Evolutionary conservation across 2,797 vertebrate genomes (phyloP).

Genomic region (Hybognathus amarus): DNA sequence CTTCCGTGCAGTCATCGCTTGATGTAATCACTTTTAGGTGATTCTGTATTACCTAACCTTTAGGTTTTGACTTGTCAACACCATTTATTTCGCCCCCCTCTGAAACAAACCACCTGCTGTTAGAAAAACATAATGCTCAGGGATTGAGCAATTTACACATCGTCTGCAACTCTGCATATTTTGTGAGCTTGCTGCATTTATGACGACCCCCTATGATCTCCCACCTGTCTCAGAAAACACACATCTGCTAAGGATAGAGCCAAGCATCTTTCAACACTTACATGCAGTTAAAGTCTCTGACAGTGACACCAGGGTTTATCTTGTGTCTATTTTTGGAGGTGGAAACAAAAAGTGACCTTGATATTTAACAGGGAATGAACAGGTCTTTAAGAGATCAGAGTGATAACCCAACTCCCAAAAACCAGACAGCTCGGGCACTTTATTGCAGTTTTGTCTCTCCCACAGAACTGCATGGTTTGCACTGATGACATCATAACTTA

Average conservation of each 20-base stretch:
- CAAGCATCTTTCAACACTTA: conserved; percentile 10
- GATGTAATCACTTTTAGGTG: not conserved
- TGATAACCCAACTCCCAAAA: conserved; percentile 22
- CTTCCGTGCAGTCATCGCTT: not conserved
- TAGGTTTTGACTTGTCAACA: not conserved
- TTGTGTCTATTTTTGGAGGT: not conserved
- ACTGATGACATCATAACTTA: not conserved
- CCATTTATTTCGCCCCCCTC: not conserved
- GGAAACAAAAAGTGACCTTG: conserved; percentile 21
- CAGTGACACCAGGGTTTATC: not conserved
- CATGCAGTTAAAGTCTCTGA: not conserved
- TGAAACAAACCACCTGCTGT: not conserved
- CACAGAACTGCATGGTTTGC: conserved; percentile 28
- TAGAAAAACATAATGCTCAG: not conserved
- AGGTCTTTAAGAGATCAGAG: not conserved
- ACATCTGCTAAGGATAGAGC: not conserved
- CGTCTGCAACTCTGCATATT: not conserved
- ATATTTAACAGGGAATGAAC: conserved; percentile 38
- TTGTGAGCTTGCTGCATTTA: not conserved
- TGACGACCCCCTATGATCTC: not conserved
- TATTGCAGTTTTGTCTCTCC: conserved; percentile 47
- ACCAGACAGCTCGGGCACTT: conserved; percentile 38
- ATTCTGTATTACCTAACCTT: not conserved
- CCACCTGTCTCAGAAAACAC: not conserved
- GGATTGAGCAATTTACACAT: not conserved